These are phyloP conservation scores for Globia sparganii DNA, from an alignment of 2,888 invertebrate genomes.

Conservation along the genomic window DNA sequence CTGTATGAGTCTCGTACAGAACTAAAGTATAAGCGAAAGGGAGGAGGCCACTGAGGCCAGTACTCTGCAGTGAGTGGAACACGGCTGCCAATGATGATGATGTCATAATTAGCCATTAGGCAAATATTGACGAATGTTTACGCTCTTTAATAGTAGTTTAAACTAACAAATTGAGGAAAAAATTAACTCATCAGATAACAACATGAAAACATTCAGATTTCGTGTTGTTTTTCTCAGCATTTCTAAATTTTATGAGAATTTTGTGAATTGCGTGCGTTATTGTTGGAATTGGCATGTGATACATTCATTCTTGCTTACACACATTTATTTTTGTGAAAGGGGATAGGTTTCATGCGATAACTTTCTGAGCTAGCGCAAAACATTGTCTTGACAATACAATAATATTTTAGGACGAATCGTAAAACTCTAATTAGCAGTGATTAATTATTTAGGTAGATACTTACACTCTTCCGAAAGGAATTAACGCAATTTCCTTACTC, in stretches of 20 bases:
- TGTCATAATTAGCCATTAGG: not conserved
- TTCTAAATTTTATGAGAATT: conserved; percentile 22
- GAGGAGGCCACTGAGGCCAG: no score
- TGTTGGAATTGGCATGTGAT: conserved; percentile 24
- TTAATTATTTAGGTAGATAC: not conserved
- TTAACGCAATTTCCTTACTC: no score
- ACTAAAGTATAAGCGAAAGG: not conserved
- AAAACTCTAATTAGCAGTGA: not conserved
- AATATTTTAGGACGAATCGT: not conserved
- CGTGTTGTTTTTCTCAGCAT: conserved; percentile 34
- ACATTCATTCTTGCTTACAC: conserved; percentile 7
- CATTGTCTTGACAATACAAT: not conserved
- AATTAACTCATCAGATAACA: conserved; percentile 13
- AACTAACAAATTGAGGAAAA: conserved; percentile 32
- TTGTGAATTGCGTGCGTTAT: conserved; percentile 9
- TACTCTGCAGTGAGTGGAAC: not conserved
- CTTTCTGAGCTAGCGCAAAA: not conserved
- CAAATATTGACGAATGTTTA: conserved; percentile 21
- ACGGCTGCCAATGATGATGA: no score
- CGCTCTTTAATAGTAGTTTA: not conserved
- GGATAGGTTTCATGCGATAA: conserved; percentile 7
- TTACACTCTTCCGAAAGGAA: no score
- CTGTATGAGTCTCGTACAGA: not conserved
- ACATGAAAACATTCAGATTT: conserved; percentile 26
- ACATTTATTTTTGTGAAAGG: conserved; percentile 12